A percentile compares a stretch with the other conserved stretches of the same genome.
These are phyloP conservation scores for Microplitis deprimator DNA, from an alignment of 2,888 invertebrate species.

Conservation along the genomic window DNA sequence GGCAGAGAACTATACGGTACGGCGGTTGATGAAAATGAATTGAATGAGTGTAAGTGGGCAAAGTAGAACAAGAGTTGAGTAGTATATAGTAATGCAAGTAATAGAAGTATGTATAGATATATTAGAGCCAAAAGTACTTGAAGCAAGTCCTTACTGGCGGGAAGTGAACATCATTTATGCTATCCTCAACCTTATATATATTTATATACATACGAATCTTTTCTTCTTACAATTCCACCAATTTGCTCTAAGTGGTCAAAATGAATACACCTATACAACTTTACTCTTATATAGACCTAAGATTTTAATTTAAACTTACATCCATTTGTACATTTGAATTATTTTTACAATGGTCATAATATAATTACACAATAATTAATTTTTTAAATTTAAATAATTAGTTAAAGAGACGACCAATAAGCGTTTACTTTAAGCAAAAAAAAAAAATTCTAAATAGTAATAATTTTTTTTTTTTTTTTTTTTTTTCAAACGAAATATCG, in stretches of 20 bases:
- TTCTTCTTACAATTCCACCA: conserved; percentile 9
- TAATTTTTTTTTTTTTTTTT: background rate
- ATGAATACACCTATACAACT: background rate
- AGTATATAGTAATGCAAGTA: conserved; percentile 20
- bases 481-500: conserved; percentile 20
- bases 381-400: too few species aligned
- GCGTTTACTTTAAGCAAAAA: background rate
- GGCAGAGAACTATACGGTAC: conserved; percentile 17
- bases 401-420: background rate
- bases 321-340: background rate
- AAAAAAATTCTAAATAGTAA: background rate
- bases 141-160: conserved; percentile 60
- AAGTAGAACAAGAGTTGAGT: conserved; percentile 31
- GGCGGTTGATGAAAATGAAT: conserved; percentile 70
- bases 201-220: conserved; percentile 1
- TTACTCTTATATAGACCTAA: too few species aligned
- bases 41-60: conserved; percentile 69
- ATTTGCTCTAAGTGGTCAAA: background rate
- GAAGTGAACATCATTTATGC: conserved; percentile 65
- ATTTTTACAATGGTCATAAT: too few species aligned
- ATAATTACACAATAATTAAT: too few species aligned
- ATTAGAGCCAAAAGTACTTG: background rate
- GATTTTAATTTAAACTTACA: background rate
- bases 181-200: background rate
- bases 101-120: conserved; percentile 46